phyloP scores from a whole-genome alignment of 2,888 invertebrate species.

The Bibio marci region DNA sequence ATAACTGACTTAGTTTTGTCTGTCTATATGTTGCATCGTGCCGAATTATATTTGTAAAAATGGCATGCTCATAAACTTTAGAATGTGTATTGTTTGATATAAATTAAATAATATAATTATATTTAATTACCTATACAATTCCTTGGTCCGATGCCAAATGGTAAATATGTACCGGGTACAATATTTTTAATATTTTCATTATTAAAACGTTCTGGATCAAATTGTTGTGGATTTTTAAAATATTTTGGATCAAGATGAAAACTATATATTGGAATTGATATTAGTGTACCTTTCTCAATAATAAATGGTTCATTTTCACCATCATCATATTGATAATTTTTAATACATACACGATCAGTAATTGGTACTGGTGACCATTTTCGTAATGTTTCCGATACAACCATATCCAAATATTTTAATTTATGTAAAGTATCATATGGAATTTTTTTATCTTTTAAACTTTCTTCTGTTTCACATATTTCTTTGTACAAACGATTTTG shows the following conservation, averaged over 20 bases:
- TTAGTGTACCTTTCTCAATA: slow-evolving; percentile 17
- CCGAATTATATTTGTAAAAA: too few species aligned
- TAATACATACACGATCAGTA: slow-evolving; percentile 32
- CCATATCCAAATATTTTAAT: slow-evolving; percentile 44
- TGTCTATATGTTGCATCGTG: too few species aligned
- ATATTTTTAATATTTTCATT: slow-evolving; percentile 36
- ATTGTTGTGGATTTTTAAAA: slow-evolving; percentile 36
- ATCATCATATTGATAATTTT: slow-evolving; percentile 28
- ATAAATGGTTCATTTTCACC: slow-evolving; percentile 15
- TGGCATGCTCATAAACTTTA: too few species aligned
- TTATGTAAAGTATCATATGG: slow-evolving; percentile 34
- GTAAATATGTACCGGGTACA: slow-evolving; percentile 30
- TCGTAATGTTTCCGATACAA: slow-evolving; percentile 35
- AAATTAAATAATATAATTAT: slow-evolving; percentile 28
- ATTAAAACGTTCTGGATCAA: slow-evolving; percentile 40
- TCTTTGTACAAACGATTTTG: slow-evolving; percentile 33
- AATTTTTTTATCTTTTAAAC: slow-evolving; percentile 24
- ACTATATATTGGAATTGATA: slow-evolving; percentile 27
- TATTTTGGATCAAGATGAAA: slow-evolving; percentile 34
- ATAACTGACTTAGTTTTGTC: too few species aligned
- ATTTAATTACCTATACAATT: slow-evolving; percentile 42
- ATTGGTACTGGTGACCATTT: slow-evolving; percentile 30
- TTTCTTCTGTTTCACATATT: slow-evolving; percentile 27
- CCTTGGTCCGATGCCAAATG: slow-evolving; percentile 41
- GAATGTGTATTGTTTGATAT: too few species aligned